phyloP scores from a whole-genome alignment of 2,888 invertebrate genomes.

The Pycnomerus fuliginosus region DNA sequence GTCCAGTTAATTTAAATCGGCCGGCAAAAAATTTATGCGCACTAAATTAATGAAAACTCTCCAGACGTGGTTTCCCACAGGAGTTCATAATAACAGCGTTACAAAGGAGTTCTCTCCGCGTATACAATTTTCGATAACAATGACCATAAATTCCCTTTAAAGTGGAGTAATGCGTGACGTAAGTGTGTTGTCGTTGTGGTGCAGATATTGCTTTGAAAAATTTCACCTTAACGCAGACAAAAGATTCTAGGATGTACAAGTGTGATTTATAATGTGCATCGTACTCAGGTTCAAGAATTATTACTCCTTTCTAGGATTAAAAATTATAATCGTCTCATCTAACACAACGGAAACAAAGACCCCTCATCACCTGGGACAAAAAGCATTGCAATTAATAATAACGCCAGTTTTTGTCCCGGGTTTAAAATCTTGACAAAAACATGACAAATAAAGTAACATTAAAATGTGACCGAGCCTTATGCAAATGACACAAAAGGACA shows the following conservation, averaged over 20 bases:
- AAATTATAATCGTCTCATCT: too few relatives aligned
- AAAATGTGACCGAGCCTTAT: constrained; percentile 17
- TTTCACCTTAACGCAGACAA: constrained; percentile 31
- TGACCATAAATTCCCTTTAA: constrained; percentile 29
- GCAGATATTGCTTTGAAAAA: constrained; percentile 34
- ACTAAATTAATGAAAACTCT: too few relatives aligned
- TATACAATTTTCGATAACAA: constrained; percentile 26
- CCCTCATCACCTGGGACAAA: too few relatives aligned
- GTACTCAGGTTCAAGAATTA: too few relatives aligned
- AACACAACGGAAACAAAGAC: too few relatives aligned
- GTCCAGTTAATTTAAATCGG: too few relatives aligned
- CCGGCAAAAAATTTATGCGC: too few relatives aligned
- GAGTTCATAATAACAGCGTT: too few relatives aligned
- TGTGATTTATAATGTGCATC: constrained; percentile 33
- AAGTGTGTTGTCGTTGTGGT: constrained; percentile 27
- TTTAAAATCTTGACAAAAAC: constrained; percentile 24
- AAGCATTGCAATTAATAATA: too few relatives aligned
- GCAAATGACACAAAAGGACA: constrained; percentile 7
- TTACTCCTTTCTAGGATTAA: too few relatives aligned
- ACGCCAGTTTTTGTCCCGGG: constrained; percentile 2
- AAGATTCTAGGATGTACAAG: constrained; percentile 35
- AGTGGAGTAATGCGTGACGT: constrained; percentile 30
- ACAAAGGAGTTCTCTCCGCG: too few relatives aligned
- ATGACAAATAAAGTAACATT: constrained; percentile 30
- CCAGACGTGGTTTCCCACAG: too few relatives aligned